These are phyloP conservation scores for Silurus aristotelis DNA, from an alignment of 2,797 vertebrate genomes.

Conservation along the genomic window DNA sequence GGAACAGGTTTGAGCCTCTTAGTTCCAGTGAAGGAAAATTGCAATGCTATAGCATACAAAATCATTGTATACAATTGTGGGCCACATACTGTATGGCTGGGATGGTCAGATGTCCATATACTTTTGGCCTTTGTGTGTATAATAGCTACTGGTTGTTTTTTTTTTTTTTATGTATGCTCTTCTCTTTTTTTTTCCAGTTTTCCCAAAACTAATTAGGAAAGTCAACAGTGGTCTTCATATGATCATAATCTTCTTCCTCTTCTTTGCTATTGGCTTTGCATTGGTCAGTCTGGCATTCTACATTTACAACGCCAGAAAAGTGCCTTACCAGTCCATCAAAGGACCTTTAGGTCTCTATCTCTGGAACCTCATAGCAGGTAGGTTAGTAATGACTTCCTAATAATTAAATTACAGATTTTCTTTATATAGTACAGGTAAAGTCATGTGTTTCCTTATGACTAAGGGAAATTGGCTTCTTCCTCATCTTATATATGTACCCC, in stretches of 20 bases:
- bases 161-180: slow-evolving; percentile 9
- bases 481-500: not conserved
- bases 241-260: slow-evolving; percentile 86
- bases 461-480: not conserved
- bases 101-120: not conserved
- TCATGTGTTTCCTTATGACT: not conserved
- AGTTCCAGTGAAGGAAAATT: not conserved
- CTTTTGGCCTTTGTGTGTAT: not conserved
- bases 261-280: slow-evolving; percentile 82
- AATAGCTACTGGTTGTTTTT: not conserved
- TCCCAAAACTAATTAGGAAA: slow-evolving; percentile 86
- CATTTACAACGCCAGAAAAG: slow-evolving; percentile 88
- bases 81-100: too few relatives aligned
- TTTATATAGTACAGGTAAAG: not conserved
- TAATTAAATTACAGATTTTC: not conserved
- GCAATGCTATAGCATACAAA: not conserved
- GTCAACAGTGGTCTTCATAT: slow-evolving; percentile 86
- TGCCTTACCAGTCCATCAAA: slow-evolving; percentile 92
- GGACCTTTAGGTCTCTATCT: slow-evolving; percentile 90
- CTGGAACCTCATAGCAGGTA: slow-evolving; percentile 94
- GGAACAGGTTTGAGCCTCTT: not conserved
- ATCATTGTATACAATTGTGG: not conserved
- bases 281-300: slow-evolving; percentile 91
- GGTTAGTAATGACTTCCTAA: not conserved
- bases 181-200: slow-evolving; percentile 75